Conservation (phyloP, 2,888 invertebrate species). For the Conistra vaccinii region DNA sequence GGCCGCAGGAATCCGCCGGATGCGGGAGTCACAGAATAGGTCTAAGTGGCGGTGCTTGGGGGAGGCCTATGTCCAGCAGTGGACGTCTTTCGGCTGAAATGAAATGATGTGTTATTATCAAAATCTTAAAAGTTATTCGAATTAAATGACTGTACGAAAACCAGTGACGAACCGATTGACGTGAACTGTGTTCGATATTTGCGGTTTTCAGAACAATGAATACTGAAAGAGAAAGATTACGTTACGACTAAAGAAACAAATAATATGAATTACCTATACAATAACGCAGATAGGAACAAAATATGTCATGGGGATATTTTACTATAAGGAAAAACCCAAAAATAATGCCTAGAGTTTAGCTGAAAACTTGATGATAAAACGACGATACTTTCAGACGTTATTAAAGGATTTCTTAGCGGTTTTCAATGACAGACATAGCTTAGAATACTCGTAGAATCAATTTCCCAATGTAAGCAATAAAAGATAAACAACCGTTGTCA, state of each 20-base stretch:
- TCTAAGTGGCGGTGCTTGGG: too few relatives aligned
- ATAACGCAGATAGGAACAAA: background rate
- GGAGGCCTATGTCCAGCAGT: too few relatives aligned
- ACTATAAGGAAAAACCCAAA: too few relatives aligned
- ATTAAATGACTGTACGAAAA: background rate
- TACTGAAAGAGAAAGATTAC: background rate
- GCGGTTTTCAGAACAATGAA: background rate
- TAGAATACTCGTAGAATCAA: slow-evolving; percentile 2
- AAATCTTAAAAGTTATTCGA: background rate
- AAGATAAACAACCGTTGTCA: background rate
- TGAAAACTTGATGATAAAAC: too few relatives aligned
- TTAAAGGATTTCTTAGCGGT: background rate
- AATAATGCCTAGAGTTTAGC: too few relatives aligned
- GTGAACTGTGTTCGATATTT: background rate
- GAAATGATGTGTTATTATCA: too few relatives aligned
- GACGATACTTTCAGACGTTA: background rate
- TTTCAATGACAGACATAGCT: background rate
- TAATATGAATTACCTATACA: background rate
- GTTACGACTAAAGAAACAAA: too few relatives aligned
- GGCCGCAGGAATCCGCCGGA: too few relatives aligned
- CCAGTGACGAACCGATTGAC: background rate
- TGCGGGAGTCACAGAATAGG: too few relatives aligned
- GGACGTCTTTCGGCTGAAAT: too few relatives aligned
- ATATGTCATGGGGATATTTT: background rate
- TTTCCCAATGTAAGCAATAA: background rate